Conservation (phyloP, 2,888 invertebrate species). For the Epicampocera succincta region DNA sequence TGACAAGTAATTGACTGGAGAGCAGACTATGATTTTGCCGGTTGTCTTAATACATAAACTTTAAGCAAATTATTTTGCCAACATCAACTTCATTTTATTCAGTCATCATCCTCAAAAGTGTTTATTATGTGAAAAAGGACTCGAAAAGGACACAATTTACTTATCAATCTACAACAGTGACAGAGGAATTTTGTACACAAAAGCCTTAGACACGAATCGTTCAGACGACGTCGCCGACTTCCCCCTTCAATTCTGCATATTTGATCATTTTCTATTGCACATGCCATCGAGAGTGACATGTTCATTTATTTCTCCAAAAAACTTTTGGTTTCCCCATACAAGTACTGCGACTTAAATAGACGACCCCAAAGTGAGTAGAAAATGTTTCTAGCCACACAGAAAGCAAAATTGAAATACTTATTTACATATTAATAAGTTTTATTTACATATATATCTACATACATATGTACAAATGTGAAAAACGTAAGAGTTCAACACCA, state of each 20-base stretch:
- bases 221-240: not conserved
- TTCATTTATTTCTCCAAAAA: constrained; percentile 9
- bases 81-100: constrained; percentile 18
- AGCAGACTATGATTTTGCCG: constrained; percentile 10
- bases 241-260: not conserved
- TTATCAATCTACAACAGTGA: not conserved
- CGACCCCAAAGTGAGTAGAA: constrained; percentile 24
- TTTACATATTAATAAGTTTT: constrained; percentile 64
- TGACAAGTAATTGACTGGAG: constrained; percentile 20
- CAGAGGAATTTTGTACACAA: constrained; percentile 13
- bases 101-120: constrained; percentile 12
- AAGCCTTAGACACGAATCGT: not conserved
- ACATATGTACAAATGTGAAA: no score
- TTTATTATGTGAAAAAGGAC: constrained; percentile 5
- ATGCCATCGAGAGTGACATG: constrained; percentile 44
- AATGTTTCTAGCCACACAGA: constrained; percentile 2
- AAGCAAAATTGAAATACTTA: constrained; percentile 17
- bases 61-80: constrained; percentile 35
- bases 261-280: constrained; percentile 35
- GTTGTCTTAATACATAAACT: constrained; percentile 60
- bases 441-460: constrained; percentile 44
- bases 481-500: no score
- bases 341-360: constrained; percentile 38
- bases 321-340: not conserved
- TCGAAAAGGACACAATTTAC: constrained; percentile 3